Evolutionary conservation across 2,113 vertebrate species (phyloP).

Genomic region (Isurus oxyrinchus): DNA sequence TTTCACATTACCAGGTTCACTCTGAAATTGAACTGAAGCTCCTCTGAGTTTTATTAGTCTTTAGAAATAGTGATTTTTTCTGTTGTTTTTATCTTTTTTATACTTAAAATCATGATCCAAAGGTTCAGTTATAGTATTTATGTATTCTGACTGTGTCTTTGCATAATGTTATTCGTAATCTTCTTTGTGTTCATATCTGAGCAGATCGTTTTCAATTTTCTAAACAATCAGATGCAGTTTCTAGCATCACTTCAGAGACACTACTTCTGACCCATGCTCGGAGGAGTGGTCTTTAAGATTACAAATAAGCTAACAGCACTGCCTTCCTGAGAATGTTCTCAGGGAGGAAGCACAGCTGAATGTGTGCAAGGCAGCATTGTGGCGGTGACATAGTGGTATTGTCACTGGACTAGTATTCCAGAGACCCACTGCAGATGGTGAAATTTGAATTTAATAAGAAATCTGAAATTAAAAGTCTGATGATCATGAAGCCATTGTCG

Average conservation of each 20-base stretch:
- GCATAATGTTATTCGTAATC: background rate
- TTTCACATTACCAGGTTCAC: background rate
- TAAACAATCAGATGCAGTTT: background rate
- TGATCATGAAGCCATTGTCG: too few relatives aligned
- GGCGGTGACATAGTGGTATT: too few relatives aligned
- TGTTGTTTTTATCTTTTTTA: background rate
- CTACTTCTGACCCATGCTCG: too few relatives aligned
- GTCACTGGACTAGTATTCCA: too few relatives aligned
- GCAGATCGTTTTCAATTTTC: background rate
- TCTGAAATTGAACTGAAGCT: background rate
- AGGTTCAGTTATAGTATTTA: background rate
- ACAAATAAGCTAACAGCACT: background rate
- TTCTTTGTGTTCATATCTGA: background rate
- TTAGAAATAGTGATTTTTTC: background rate
- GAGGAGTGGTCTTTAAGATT: background rate
- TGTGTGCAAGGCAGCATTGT: background rate
- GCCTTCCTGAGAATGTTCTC: background rate
- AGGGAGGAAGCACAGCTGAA: background rate
- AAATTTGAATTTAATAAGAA: too few relatives aligned
- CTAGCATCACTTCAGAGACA: background rate
- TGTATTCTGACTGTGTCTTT: background rate
- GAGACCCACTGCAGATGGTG: too few relatives aligned
- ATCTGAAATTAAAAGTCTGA: too few relatives aligned
- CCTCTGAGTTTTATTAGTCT: background rate
- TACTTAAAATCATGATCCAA: background rate